Evolutionary conservation across 2,888 invertebrate genomes (phyloP).

Genomic region (Ennomos quercinarius): DNA sequence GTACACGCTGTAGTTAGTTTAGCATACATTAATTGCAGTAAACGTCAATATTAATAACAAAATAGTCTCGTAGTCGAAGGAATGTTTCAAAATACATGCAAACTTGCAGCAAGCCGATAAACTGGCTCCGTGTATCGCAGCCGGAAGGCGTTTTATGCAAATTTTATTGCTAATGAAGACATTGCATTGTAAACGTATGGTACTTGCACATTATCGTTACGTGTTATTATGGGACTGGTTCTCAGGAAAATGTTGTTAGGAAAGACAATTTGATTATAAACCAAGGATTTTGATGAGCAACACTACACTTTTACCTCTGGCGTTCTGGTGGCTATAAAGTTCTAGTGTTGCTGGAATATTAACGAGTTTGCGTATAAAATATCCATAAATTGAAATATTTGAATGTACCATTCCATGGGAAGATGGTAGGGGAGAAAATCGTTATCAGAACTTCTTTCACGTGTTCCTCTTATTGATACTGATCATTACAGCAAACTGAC

Average conservation of each 20-base stretch:
- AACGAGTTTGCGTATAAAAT: too few relatives aligned
- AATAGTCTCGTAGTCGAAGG: conserved; percentile 9
- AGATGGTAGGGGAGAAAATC: too few relatives aligned
- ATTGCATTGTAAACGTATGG: conserved; percentile 34
- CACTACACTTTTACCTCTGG: too few relatives aligned
- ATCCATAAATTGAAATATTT: too few relatives aligned
- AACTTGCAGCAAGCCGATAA: conserved; percentile 40
- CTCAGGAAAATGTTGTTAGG: conserved; percentile 17
- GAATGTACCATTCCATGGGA: too few relatives aligned
- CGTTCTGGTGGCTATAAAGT: too few relatives aligned
- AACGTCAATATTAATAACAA: conserved; percentile 20
- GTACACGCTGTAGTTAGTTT: too few relatives aligned
- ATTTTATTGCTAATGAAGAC: conserved; percentile 50
- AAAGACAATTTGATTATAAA: conserved; percentile 19
- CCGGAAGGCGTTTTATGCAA: conserved; percentile 48
- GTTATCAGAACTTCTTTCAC: too few relatives aligned
- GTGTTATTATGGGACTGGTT: conserved; percentile 30
- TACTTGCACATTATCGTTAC: conserved; percentile 32
- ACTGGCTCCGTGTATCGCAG: conserved; percentile 42
- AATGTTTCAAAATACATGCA: conserved; percentile 29
- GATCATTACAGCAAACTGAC: too few relatives aligned
- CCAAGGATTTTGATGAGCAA: conserved; percentile 12
- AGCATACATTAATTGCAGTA: conserved; percentile 3
- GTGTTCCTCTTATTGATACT: too few relatives aligned
- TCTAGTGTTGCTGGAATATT: too few relatives aligned